phyloP scores from a whole-genome alignment of 2,113 vertebrate genomes.

The Columba janthina region DNA sequence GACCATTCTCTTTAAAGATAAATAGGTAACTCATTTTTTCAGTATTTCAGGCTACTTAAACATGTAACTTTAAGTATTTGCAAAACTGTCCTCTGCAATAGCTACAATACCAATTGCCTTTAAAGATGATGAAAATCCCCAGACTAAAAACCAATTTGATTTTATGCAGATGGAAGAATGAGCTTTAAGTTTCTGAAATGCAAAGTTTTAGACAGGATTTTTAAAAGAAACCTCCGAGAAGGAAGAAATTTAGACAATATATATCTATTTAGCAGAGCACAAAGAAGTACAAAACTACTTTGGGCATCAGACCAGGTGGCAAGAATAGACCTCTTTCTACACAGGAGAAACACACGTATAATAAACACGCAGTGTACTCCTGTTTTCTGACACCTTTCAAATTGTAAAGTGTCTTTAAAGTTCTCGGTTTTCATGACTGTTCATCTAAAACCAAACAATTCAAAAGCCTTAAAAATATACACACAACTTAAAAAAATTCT shows the following conservation, averaged over 20 bases:
- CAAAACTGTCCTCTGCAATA: background rate
- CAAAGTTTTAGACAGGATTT: background rate
- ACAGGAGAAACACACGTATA: background rate
- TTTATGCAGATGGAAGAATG: background rate
- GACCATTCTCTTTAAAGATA: background rate
- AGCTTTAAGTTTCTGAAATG: background rate
- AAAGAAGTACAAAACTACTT: background rate
- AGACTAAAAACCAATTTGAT: background rate
- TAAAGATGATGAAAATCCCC: background rate
- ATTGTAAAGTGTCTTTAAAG: background rate
- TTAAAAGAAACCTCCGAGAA: background rate
- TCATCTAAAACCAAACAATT: background rate
- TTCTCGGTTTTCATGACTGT: background rate
- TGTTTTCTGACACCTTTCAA: background rate
- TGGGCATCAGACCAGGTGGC: background rate
- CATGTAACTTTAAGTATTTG: background rate
- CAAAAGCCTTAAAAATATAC: background rate
- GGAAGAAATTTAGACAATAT: background rate
- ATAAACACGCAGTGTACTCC: background rate
- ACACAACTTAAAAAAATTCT: background rate
- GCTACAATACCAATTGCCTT: background rate
- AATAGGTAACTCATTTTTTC: background rate
- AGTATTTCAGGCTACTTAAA: background rate
- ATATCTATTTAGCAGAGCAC: background rate
- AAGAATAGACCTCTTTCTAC: background rate